A percentile compares a stretch with the other conserved stretches of the same genome.
Conservation (phyloP, 2,113 vertebrate species). For the Megaptera novaeangliae region DNA sequence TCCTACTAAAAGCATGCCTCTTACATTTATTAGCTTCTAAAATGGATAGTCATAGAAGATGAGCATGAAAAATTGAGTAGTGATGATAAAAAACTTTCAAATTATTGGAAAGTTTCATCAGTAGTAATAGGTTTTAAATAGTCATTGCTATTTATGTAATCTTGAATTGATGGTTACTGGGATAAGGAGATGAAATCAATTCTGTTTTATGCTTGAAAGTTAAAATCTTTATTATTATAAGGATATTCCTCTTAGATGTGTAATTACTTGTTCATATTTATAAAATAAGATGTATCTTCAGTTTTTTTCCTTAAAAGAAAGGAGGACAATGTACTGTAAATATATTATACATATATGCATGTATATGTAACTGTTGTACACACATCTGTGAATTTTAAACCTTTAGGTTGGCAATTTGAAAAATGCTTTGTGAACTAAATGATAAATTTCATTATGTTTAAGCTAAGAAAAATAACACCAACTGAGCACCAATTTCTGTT, state of each 20-base stretch:
- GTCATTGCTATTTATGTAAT: not conserved
- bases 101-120: conserved; percentile 34
- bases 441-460: not conserved
- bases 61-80: conserved; percentile 41
- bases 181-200: not conserved
- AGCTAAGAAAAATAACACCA: not conserved
- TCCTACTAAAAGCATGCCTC: not conserved
- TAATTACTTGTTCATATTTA: not conserved
- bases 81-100: conserved; percentile 24
- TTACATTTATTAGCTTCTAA: conserved; percentile 30
- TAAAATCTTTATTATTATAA: not conserved
- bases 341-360: not conserved
- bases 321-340: not conserved
- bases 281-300: not conserved
- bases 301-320: not conserved
- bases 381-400: not conserved
- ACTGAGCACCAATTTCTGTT: not conserved
- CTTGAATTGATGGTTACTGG: not conserved
- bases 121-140: conserved; percentile 34
- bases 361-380: not conserved
- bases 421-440: not conserved
- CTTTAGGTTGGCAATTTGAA: not conserved
- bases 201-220: not conserved
- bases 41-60: conserved; percentile 10
- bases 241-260: not conserved